Conservation (phyloP, 2,113 vertebrate genomes). For the Tringa solitaria region DNA sequence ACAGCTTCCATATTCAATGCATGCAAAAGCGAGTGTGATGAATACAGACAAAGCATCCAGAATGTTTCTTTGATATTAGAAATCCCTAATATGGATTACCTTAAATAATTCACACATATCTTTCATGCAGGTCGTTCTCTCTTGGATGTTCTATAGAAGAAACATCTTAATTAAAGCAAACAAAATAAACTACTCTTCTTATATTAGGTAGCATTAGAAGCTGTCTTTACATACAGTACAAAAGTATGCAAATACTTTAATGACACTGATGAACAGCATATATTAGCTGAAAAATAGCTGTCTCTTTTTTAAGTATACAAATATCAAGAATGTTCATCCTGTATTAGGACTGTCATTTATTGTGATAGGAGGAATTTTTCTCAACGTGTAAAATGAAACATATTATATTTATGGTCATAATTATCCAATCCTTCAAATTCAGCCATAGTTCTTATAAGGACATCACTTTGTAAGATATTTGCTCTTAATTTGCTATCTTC, state of each 20-base stretch:
- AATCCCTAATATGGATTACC: background rate
- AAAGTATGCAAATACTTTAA: background rate
- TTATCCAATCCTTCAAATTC: background rate
- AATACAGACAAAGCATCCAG: conserved; percentile 40
- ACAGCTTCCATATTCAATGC: conserved; percentile 64
- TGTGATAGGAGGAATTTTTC: background rate
- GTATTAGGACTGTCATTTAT: background rate
- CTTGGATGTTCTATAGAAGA: background rate
- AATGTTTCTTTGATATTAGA: conserved; percentile 13
- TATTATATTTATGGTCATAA: background rate
- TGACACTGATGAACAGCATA: background rate
- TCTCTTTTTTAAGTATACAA: background rate
- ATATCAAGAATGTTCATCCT: background rate
- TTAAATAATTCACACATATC: conserved; percentile 14
- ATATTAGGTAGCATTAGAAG: background rate
- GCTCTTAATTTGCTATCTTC: background rate
- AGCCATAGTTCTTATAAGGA: background rate
- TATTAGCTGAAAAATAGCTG: background rate
- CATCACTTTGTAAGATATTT: background rate
- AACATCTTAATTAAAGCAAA: conserved; percentile 2
- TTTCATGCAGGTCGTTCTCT: background rate
- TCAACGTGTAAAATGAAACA: background rate
- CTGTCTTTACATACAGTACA: background rate
- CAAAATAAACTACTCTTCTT: background rate
- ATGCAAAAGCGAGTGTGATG: conserved; percentile 42